These are phyloP conservation scores for Mixornis gularis DNA, from an alignment of 2,113 vertebrate species.

Conservation along the genomic window DNA sequence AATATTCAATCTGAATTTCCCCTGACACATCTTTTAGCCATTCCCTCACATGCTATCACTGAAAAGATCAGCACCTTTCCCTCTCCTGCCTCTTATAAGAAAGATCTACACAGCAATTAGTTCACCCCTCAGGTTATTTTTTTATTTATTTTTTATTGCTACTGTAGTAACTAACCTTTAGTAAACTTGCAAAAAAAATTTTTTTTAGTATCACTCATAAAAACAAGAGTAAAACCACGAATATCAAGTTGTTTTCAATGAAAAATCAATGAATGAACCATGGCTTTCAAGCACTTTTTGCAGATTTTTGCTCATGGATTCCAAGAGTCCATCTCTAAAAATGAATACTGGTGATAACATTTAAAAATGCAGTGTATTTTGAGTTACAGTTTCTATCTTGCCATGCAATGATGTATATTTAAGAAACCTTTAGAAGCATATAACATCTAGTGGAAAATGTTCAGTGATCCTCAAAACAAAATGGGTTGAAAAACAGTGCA, in stretches of 20 bases:
- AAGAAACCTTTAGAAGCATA: neutral
- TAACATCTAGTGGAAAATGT: neutral
- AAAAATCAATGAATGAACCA: neutral
- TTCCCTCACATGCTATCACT: fast-evolving
- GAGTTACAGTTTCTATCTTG: neutral
- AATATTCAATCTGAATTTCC: neutral
- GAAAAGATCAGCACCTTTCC: neutral
- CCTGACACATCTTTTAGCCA: neutral
- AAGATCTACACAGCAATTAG: neutral
- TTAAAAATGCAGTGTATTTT: neutral
- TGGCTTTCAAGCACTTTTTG: neutral
- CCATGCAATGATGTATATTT: neutral
- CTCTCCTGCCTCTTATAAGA: neutral
- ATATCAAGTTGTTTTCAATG: neutral
- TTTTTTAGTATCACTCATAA: neutral
- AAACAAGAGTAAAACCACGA: neutral
- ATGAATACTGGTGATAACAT: neutral
- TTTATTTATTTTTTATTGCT: neutral
- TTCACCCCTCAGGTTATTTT: neutral
- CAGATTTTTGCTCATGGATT: neutral
- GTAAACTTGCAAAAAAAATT: neutral
- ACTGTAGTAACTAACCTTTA: neutral
- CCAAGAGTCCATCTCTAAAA: neutral
- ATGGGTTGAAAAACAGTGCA: neutral
- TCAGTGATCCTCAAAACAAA: neutral